Conservation (phyloP, 2,797 vertebrate genomes). For the Loriculus beryllinus region DNA sequence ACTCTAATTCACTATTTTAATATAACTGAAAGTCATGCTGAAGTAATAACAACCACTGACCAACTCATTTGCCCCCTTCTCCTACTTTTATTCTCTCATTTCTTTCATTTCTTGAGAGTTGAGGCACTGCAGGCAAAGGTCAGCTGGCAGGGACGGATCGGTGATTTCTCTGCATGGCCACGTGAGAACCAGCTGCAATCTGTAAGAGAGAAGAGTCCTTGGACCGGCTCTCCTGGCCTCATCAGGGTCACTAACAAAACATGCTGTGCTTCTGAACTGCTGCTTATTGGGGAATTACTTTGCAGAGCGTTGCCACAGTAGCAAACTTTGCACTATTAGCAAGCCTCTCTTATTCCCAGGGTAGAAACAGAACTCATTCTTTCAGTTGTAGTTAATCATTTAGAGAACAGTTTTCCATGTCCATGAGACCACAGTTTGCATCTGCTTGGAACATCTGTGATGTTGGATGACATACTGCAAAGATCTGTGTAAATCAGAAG, state of each 20-base stretch:
- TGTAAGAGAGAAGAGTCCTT: background rate
- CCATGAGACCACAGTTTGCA: background rate
- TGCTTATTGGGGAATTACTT: background rate
- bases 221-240: background rate
- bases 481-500: background rate
- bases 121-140: background rate
- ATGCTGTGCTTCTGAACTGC: background rate
- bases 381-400: rapidly evolving
- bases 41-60: background rate
- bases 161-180: background rate
- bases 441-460: background rate
- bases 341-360: rapidly evolving
- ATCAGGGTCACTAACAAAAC: background rate
- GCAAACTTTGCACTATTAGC: background rate
- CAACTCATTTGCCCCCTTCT: background rate
- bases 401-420: background rate
- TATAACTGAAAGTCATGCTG: background rate
- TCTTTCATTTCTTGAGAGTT: background rate
- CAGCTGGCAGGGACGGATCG: background rate
- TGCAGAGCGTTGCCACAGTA: background rate
- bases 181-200: rapidly evolving
- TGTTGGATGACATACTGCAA: background rate
- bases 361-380: background rate
- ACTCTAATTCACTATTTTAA: background rate
- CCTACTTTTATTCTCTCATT: background rate